These are phyloP conservation scores for Edolisoma coerulescens DNA, from an alignment of 2,113 vertebrate species.

Conservation along the genomic window DNA sequence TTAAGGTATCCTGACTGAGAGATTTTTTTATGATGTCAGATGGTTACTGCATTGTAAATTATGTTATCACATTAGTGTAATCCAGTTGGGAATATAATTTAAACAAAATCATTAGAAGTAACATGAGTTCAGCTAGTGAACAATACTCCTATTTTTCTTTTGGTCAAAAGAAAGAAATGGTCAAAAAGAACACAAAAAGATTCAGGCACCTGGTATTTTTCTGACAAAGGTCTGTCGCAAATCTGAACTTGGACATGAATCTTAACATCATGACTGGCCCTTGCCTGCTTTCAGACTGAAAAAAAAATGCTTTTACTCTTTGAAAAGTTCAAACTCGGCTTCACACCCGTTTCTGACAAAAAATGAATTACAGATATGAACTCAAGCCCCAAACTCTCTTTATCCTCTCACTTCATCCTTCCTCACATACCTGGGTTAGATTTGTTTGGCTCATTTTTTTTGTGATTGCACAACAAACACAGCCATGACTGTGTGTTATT, in stretches of 20 bases:
- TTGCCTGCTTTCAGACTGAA: neutral
- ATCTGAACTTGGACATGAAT: neutral
- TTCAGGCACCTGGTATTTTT: neutral
- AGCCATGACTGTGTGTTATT: neutral
- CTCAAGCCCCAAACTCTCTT: neutral
- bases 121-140: neutral
- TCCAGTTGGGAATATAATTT: neutral
- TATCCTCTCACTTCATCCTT: neutral
- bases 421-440: neutral
- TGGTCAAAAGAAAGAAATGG: neutral
- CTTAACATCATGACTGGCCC: neutral
- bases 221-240: rapidly evolving
- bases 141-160: neutral
- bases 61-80: neutral
- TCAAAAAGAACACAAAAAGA: neutral
- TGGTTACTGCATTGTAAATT: neutral
- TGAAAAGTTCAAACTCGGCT: neutral
- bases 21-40: neutral
- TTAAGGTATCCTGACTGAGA: neutral
- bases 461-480: neutral
- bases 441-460: neutral
- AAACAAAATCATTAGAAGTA: neutral
- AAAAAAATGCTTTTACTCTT: neutral
- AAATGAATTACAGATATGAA: neutral
- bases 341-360: neutral